phyloP scores from a whole-genome alignment of 2,888 invertebrate genomes.

The Temnothorax ravouxi region DNA sequence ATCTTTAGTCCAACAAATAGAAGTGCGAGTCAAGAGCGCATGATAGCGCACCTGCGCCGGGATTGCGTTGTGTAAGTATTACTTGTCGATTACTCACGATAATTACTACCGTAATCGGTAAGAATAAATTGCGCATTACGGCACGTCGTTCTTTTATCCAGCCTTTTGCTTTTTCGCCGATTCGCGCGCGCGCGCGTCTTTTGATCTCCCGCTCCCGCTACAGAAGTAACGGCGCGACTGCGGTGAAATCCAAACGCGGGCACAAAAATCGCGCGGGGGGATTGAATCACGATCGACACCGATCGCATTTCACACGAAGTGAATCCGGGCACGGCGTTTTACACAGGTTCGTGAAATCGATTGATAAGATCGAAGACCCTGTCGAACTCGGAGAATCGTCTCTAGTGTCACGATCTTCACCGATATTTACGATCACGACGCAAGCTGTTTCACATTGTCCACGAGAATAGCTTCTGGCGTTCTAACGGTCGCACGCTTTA shows the following conservation, averaged over 20 bases:
- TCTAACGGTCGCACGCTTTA: conserved; percentile 18
- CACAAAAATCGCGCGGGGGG: conserved; percentile 32
- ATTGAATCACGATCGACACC: conserved; percentile 69
- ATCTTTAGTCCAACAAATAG: conserved; percentile 70
- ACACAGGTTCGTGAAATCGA: conserved; percentile 34
- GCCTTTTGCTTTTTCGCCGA: conserved; percentile 12
- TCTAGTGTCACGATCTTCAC: conserved; percentile 29
- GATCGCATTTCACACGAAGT: conserved; percentile 65
- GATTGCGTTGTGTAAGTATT: conserved; percentile 21
- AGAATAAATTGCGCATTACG: conserved; percentile 53
- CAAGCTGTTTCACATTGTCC: conserved; percentile 21
- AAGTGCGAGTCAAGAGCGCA: conserved; percentile 61
- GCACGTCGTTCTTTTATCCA: conserved; percentile 23
- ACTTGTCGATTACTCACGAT: conserved; percentile 65
- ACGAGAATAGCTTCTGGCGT: not conserved
- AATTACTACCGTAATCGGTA: conserved; percentile 68
- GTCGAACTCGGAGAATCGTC: conserved; percentile 62
- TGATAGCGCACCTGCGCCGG: conserved; percentile 58
- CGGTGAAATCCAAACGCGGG: conserved; percentile 44
- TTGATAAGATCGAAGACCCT: conserved; percentile 62
- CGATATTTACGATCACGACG: conserved; percentile 44
- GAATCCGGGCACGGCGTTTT: conserved; percentile 37
- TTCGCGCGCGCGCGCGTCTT: conserved; percentile 19
- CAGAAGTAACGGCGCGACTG: conserved; percentile 29
- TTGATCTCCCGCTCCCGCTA: conserved; percentile 8